Evolutionary conservation across 1,140 invertebrate genomes (phyloP).

Genomic region (Agrypnia vestita): DNA sequence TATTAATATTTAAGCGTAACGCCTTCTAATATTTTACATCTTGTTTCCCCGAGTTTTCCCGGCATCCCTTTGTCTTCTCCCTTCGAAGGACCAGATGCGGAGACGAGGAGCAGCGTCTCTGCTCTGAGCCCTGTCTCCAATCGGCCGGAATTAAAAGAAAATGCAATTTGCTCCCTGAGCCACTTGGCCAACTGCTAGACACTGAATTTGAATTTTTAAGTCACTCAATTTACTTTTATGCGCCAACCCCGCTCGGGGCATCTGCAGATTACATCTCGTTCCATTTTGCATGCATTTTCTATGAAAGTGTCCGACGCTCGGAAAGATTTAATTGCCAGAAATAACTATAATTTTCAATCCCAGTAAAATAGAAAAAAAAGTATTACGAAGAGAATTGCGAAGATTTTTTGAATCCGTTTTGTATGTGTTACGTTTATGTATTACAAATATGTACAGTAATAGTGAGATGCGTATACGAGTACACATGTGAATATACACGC

Average conservation of each 20-base stretch:
- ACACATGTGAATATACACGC: no score
- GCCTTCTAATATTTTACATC: no score
- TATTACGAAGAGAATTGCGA: no score
- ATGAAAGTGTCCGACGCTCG: background rate
- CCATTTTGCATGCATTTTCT: conserved; percentile 18
- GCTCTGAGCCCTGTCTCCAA: background rate
- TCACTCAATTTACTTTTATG: conserved; percentile 32
- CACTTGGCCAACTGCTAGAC: conserved; percentile 39
- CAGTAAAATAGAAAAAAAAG: no score
- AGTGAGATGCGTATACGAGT: no score
- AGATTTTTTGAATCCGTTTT: no score
- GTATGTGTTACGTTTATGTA: no score
- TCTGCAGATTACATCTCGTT: background rate
- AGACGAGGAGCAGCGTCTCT: background rate
- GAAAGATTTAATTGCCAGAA: conserved; percentile 6
- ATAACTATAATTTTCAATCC: background rate
- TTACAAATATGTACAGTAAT: no score
- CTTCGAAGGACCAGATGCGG: background rate
- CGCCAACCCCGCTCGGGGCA: background rate
- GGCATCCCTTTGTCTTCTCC: conserved; percentile 10
- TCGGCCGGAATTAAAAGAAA: conserved; percentile 29
- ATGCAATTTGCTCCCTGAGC: conserved; percentile 39
- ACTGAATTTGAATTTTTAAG: conserved; percentile 39
- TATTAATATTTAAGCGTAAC: no score
- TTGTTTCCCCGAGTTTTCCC: background rate